A percentile compares a stretch with the other conserved stretches of the same genome.
phyloP scores from a whole-genome alignment of 1,140 invertebrate genomes.

The Prorops nasuta region DNA sequence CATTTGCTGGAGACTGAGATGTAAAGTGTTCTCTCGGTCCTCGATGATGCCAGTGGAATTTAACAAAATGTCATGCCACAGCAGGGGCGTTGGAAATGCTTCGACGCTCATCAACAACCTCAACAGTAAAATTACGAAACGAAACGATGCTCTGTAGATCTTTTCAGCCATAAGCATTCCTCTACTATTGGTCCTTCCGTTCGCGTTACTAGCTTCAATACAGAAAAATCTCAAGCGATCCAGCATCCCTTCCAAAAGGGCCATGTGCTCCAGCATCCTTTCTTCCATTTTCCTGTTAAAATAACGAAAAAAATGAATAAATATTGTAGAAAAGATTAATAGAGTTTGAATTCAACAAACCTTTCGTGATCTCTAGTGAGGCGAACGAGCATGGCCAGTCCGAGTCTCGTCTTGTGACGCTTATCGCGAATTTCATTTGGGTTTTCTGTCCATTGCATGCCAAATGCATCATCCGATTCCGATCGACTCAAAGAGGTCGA shows the following conservation, averaged over 20 bases:
- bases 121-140: conserved; percentile 37
- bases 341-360: conserved; percentile 20
- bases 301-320: conserved; percentile 6
- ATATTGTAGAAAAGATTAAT: no score
- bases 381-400: conserved; percentile 58
- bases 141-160: conserved; percentile 36
- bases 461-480: conserved; percentile 45
- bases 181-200: conserved; percentile 23
- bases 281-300: conserved; percentile 60
- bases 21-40: conserved; percentile 27
- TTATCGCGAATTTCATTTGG: conserved; percentile 27
- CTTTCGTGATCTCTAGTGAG: conserved; percentile 41
- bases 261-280: conserved; percentile 78
- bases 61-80: conserved; percentile 52
- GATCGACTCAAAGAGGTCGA: conserved; percentile 56
- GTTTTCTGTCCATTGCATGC: conserved; percentile 39
- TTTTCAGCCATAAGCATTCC: conserved; percentile 28
- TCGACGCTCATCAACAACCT: conserved; percentile 35
- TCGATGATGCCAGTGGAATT: conserved; percentile 34
- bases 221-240: conserved; percentile 67
- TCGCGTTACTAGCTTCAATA: conserved; percentile 27
- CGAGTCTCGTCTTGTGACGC: conserved; percentile 55
- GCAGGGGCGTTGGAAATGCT: conserved; percentile 24
- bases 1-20: conserved; percentile 45
- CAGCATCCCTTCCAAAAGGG: conserved; percentile 75